Conservation (phyloP, 2,797 vertebrate genomes). For the Varecia variegata region DNA sequence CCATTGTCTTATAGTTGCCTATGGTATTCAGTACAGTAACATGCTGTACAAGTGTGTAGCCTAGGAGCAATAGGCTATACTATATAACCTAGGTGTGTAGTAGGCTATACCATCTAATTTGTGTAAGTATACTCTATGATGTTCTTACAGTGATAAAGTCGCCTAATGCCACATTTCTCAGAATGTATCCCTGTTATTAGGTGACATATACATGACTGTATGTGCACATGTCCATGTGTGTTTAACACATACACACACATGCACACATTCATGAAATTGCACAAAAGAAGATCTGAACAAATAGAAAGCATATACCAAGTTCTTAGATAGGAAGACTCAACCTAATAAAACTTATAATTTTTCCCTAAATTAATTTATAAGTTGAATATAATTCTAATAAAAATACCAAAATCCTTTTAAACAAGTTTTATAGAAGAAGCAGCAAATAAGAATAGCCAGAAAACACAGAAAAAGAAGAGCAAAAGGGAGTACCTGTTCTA, state of each 20-base stretch:
- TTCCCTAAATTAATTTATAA: not conserved
- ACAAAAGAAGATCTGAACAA: constrained; percentile 2
- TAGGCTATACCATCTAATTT: not conserved
- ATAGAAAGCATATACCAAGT: not conserved
- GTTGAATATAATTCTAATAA: not conserved
- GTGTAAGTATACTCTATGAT: not conserved
- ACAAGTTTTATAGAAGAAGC: not conserved
- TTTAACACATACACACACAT: not conserved
- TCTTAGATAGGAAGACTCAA: not conserved
- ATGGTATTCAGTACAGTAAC: not conserved
- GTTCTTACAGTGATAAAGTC: not conserved
- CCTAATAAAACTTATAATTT: not conserved
- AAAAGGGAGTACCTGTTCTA: not conserved
- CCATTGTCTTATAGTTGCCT: not conserved
- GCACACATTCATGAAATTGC: not conserved
- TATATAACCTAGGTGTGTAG: not conserved
- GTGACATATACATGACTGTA: not conserved
- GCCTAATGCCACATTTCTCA: not conserved
- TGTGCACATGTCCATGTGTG: not conserved
- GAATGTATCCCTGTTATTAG: not conserved
- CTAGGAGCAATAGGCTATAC: not conserved
- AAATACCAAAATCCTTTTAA: not conserved
- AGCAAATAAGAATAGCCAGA: not conserved
- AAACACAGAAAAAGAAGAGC: not conserved
- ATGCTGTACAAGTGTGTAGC: not conserved